Base-by-base conservation (phyloP, 2,797 vertebrate species). In the Sternarchorhynchus goeldii region DNA sequence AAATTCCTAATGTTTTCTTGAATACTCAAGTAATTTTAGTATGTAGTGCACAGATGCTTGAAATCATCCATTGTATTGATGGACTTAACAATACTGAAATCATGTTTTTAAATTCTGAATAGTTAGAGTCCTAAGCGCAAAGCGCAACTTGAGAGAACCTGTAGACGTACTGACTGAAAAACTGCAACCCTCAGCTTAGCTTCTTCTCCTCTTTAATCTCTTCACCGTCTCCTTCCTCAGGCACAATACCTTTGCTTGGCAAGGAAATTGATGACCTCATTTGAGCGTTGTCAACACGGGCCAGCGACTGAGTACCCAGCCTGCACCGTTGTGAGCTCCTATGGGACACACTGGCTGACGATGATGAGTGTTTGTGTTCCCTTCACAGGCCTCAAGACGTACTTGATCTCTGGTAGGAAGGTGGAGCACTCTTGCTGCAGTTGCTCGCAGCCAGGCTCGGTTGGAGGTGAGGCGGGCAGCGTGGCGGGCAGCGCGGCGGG, bases 321-420 rank as follows among this genome's bases (percentile, higher is more conserved):
- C 41, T 31, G 29, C 57, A 57, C 16, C 6, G 4, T 7, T 8
- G 74, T 56, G 36, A 50, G 68, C 57, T 63, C 21, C 50, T 32
- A n/a, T 72, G 73, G 50, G 34, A 32, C 21, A 64, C 25, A 10
- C 56, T 76, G 50, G 66, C n/a, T 41, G 66, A 53, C 50, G 41
- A 6, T 53, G 25, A 17, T 76, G 45, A 78, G 69, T 82, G 60
- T 79, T 56, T 76, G 58, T 70, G 36, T 81, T 60, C 84, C 16
- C 75, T 67, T 68, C 81, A 1, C 88, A 98, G 96, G 96, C 74
- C 87, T 97, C 86, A 96, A 95, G 91, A 98, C 96, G 31, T 98
- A 94, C 86, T 92, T 98, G 91, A 98, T 98, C 91, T 97, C 97
- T 1, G 96, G 97, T 59, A 94, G 92, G 92, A 95, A 93, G 91